Conservation (phyloP, 2,797 vertebrate genomes). For the Pteronotus mesoamericanus region DNA sequence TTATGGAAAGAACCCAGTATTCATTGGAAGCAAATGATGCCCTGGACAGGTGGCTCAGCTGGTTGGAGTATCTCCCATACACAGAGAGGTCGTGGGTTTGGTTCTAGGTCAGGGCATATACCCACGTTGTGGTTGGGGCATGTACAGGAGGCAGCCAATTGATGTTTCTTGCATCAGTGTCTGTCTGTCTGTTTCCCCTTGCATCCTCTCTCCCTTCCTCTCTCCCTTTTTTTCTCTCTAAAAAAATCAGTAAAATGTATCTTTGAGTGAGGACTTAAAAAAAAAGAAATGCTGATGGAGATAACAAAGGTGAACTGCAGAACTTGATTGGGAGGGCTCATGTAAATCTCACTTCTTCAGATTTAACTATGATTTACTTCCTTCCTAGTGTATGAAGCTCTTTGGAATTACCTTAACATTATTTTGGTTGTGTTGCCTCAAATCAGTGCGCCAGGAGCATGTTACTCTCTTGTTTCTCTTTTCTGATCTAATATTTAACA, state of each 20-base stretch:
- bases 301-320: neutral
- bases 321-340: neutral
- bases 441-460: neutral
- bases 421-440: conserved; percentile 1
- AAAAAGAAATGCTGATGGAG: neutral
- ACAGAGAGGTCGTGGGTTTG: neutral
- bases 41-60: neutral
- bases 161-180: neutral
- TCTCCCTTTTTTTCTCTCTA: neutral
- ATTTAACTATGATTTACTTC: conserved; percentile 10
- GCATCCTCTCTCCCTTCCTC: neutral
- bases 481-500: conserved; percentile 17
- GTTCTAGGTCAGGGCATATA: neutral
- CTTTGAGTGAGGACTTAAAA: neutral
- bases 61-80: neutral
- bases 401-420: conserved; percentile 30
- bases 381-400: conserved; percentile 5
- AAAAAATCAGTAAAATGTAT: neutral
- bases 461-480: neutral
- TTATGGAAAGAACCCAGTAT: neutral
- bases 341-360: conserved; percentile 30
- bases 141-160: neutral
- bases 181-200: neutral
- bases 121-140: neutral
- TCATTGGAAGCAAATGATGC: conserved; percentile 25